Percentiles rank a stretch among this genome's conserved stretches.
These are phyloP conservation scores for Acronicta aceris DNA, from an alignment of 2,888 invertebrate species.

Conservation along the genomic window DNA sequence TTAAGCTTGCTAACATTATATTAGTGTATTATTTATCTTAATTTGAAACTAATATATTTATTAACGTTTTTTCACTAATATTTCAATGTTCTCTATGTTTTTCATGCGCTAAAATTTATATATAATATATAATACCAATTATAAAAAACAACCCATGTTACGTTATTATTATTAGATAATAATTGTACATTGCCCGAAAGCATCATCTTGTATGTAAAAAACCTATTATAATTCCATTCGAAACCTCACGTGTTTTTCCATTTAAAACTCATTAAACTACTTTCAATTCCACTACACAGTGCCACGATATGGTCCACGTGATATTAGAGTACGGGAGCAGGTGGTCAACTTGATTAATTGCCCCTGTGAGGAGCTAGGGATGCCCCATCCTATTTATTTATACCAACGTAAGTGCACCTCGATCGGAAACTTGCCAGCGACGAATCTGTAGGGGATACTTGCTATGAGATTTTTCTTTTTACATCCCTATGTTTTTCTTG, in stretches of 20 bases:
- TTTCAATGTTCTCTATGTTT: no score
- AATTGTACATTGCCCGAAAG: no score
- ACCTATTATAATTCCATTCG: no score
- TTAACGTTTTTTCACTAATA: no score
- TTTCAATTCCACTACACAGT: constrained; percentile 56
- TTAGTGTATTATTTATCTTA: constrained; percentile 12
- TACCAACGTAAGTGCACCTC: constrained; percentile 66
- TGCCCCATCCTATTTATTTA: constrained; percentile 76
- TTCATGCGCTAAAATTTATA: no score
- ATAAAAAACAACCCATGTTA: no score
- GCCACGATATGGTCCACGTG: constrained; percentile 61
- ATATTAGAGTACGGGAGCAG: constrained; percentile 77
- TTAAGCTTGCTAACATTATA: not conserved
- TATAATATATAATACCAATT: no score
- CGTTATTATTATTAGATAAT: no score
- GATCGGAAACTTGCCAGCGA: constrained; percentile 65
- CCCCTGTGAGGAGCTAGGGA: constrained; percentile 68
- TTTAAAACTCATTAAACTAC: constrained; percentile 13
- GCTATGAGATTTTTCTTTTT: constrained; percentile 59
- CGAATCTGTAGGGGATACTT: constrained; percentile 64
- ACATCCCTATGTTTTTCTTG: constrained; percentile 54
- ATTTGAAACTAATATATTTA: no score
- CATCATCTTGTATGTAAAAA: no score
- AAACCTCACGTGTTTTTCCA: no score
- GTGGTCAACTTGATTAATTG: constrained; percentile 82